A percentile compares a stretch with the other conserved stretches of the same genome.
Conservation (phyloP, 2,797 vertebrate species). For the Champsocephalus gunnari region DNA sequence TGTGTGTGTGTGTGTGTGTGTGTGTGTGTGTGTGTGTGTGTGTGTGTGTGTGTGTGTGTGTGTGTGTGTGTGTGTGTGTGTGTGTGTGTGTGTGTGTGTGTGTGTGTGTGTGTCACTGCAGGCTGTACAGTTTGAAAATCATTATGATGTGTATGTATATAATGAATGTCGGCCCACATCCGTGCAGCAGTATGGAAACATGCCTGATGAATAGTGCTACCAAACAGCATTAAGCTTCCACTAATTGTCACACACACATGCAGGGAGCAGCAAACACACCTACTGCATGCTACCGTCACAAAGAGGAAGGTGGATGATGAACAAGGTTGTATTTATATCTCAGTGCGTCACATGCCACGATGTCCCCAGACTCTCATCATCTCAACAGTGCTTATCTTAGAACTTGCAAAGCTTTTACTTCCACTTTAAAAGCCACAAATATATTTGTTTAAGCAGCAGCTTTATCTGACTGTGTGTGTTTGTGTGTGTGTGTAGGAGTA, state of each 20-base stretch:
- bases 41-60: background rate
- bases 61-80: constrained; percentile 13
- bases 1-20: constrained; percentile 31
- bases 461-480: constrained; percentile 12
- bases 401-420: constrained; percentile 34
- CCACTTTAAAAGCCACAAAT: constrained; percentile 40
- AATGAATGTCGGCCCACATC: constrained; percentile 43
- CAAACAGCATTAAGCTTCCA: constrained; percentile 6
- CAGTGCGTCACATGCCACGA: constrained; percentile 46
- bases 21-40: background rate
- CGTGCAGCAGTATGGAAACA: constrained; percentile 28
- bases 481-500: background rate
- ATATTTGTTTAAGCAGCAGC: constrained; percentile 13
- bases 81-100: constrained; percentile 22
- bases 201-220: background rate
- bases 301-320: constrained; percentile 48
- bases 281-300: background rate
- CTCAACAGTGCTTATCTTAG: constrained; percentile 29
- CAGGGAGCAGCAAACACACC: background rate
- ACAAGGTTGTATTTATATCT: constrained; percentile 64
- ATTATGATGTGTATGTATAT: constrained; percentile 54
- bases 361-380: constrained; percentile 47
- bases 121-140: constrained; percentile 63
- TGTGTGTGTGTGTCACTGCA: constrained; percentile 20
- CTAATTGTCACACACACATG: background rate